Evolutionary conservation across 2,113 vertebrate species (phyloP), one percentile per base, ranked within the genome.

Genomic region (Seriola rivoliana): DNA sequence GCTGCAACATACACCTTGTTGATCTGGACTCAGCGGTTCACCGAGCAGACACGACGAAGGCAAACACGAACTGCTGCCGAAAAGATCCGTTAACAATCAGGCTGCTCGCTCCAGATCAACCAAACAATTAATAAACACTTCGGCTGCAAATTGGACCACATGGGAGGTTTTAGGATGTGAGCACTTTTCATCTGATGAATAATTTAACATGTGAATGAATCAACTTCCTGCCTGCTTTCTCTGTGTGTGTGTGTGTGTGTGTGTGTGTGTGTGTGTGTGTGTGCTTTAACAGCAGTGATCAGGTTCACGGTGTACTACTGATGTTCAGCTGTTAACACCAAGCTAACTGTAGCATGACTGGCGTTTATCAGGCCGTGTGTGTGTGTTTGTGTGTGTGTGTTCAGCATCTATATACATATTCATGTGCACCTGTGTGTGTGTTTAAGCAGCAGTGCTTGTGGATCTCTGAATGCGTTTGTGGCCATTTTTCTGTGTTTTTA

Each of bases 101-200:
- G 7, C 71, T 54, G 46, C 48, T 66, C 63, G 34, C 80, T 85
- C 40, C 40, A 42, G 40, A 42, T 42, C 40, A 64, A 68, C 46
- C 66, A 65, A 85, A 89, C 87, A 89, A 88, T 88, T 90, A 85
- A 75, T 36, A 82, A 86, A 85, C 70, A 76, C 63, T 82, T 80
- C 62, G 8, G 29, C 67, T 54, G 68, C 71, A 89, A 82, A 89
- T 82, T 77, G 69, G 67, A 75, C 78, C 90, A 64, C 78, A 75
- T 55, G 85, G 80, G 85, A 80, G 25, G 42, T 67, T 76, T 89
- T 69, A 81, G 85, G 85, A 89, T 73, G 82, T 0, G 34, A 82
- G 77, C 71, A 58, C 62, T 84, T 79, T 85, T 82, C 78, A 82
- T 74, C 75, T 8, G 29, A 74, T 89, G 83, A 88, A 91, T 86